Base-by-base conservation (phyloP, 2,888 invertebrate genomes). In the Eretmocerus hayati region DNA sequence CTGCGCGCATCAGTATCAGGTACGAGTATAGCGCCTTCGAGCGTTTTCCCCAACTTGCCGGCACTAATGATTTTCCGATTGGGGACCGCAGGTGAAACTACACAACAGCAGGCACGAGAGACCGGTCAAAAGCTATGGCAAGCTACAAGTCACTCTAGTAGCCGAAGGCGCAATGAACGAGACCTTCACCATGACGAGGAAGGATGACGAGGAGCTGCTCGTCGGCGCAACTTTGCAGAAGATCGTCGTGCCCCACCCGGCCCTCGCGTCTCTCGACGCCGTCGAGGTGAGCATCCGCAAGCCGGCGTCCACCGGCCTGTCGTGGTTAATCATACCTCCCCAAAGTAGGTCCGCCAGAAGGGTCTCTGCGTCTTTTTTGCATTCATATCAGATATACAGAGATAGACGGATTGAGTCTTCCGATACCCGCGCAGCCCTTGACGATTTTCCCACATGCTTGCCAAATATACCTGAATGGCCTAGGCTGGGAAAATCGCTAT, bases 201-300 rank as follows among this genome's bases (percentile, higher is more conserved):
- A 89, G 65, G 87, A 87, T 62, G 87, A 88, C 59, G 81, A 85
- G 52, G 81, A 84, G 62, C 77, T 85, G 62, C 76, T 80, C 46
- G 79, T 85, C 30, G 85, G 86, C 6, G 81, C 83, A 42, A 79
- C 84, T 13, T 80, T 90, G 48, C 84, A 87, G 5, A 82, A 86
- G 64, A 87, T 93, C 54, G 75, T 92, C 32, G 92, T 93, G 2
- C 90, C 91, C 3, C 92, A 92, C 75, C 92, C 92, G 1, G 86
- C 86, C 19, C 74, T 92, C 52, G 81, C 85, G 15, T 85, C 85
- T 57, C 83, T 71, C 46, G 65, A 70, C 46, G 69, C 64, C 18
- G 65, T 71, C 40, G 71, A 69, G 69, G 72, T 62, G 64, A 59
- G 20, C 6, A n/a, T n/a, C n/a, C n/a, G n/a, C n/a, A n/a, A n/a